These are phyloP conservation scores for Hartigia nigra DNA, from an alignment of 2,888 invertebrate genomes.

Conservation along the genomic window DNA sequence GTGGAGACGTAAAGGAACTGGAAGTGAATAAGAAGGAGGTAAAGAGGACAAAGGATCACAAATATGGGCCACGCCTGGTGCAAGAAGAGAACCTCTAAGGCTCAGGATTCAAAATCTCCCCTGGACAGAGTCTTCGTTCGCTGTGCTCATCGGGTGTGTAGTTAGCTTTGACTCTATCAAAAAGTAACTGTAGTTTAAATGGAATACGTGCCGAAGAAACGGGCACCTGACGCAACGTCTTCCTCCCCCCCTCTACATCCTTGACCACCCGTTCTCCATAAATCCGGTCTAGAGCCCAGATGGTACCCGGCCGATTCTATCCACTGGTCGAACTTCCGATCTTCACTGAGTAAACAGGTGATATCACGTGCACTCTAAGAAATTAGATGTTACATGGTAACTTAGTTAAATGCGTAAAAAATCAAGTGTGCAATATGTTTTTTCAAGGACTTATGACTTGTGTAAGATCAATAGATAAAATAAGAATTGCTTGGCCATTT, in stretches of 20 bases:
- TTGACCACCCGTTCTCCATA: background rate
- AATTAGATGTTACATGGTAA: background rate
- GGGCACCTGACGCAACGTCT: background rate
- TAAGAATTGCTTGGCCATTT: background rate
- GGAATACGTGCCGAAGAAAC: background rate
- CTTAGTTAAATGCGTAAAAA: background rate
- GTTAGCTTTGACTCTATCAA: background rate
- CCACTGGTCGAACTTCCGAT: background rate
- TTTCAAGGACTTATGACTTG: background rate
- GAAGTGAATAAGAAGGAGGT: slow-evolving; percentile 9
- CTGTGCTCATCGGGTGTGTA: slow-evolving; percentile 62
- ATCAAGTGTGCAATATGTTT: background rate
- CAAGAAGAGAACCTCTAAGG: slow-evolving; percentile 60
- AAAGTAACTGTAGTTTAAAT: background rate
- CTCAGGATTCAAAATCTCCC: slow-evolving; percentile 65
- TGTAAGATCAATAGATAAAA: background rate
- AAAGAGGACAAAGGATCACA: slow-evolving; percentile 10
- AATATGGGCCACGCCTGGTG: slow-evolving; percentile 65
- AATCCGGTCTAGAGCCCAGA: background rate
- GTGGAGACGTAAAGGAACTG: slow-evolving; percentile 6
- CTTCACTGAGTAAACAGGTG: background rate
- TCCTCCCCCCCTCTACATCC: background rate
- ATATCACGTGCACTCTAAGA: background rate
- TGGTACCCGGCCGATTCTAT: background rate
- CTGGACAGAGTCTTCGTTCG: slow-evolving; percentile 63